Base-by-base conservation (phyloP, 2,113 vertebrate genomes). In the Daboia siamensis region DNA sequence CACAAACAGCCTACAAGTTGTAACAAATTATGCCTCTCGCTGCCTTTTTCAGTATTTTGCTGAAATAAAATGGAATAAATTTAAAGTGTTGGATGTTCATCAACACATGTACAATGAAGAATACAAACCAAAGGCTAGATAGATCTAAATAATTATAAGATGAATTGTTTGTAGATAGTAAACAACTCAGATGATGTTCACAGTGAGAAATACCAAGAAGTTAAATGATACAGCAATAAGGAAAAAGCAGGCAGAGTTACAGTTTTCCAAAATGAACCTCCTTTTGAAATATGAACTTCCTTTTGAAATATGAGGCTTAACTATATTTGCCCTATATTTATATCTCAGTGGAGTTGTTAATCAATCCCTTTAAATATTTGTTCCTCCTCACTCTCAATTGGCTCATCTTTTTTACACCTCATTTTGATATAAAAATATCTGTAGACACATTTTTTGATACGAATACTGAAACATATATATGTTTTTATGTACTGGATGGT, bases 11-110 rank as follows among this genome's bases (percentile, higher is more conserved):
- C 86, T 93, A 84, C 21, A 94, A 88, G 61, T 93, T 93, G 46
- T 61, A 89, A 94, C 89, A 91, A 94, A 29, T n/a, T 93, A 69
- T 33, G 48, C 52, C 85, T 93, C 17, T 90, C 52, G 1, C 10
- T 7, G 0, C 89, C 55, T 90, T 90, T 57, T 84, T 6, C 92
- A 51, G 6, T 87, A n/a, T 91, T 1, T 23, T 90, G 46, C n/a
- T 20, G 51, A 90, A 94, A 86, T 1, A 80, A 15, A 93, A 9
- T 86, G 89, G 39, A 21, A 95, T 74, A 96, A 95, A 88, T 0
- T 59, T 29, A 51, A 74, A 92, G 23, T 3, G 0, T 87, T 64
- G 44, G 26, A 13, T 90, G 1, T 24, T 6, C 13, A 33, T 21
- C 6, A 39, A 89, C 11, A 0, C 0, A 61, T 87, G 51, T 74